Evolutionary conservation across 2,888 invertebrate genomes (phyloP), one percentile per base, ranked within the genome.

Genomic region (Anoncus sp.): DNA sequence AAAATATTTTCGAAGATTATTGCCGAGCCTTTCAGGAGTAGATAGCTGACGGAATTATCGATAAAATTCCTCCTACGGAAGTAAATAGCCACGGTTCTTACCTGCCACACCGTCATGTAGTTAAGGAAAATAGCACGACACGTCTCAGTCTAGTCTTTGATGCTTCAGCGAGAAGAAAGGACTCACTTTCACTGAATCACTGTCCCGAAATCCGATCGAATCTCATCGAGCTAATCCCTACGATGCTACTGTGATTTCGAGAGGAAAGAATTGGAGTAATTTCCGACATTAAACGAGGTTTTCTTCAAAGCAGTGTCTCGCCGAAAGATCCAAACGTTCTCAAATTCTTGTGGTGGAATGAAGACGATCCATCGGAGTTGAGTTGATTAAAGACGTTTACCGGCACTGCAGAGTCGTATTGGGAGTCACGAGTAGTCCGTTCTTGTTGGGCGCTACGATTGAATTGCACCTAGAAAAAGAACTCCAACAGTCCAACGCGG

Each of bases 1-100:
- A 83, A 57, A 69, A 75, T 27, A 57, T 84, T 9, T 81, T 80
- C 18, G 67, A 83, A 12, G 66, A 51, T 1, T 88, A 87, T 74
- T 71, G 85, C 47, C 20, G 72, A 18, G 76, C 88, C n/a, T 85
- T 88, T 18, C 10, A 80, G 4, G 83, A 83, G 38, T 88, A 86
- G 88, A n/a, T 82, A 4, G 24, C 65, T 6, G 66, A 83, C 14
- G 83, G 83, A 0, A 81, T 89, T 1, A 86, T 89, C 7, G 85
- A 87, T 35, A 53, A 57, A 18, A 85, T 87, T 1, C 74, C 82
- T 0, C 47, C 70, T 0, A 47, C 73, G 9, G n/a, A n/a, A n/a
- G n/a, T n/a, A n/a, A n/a, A n/a, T n/a, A n/a, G n/a, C n/a, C n/a
- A n/a, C n/a, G n/a, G n/a, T n/a, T n/a, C n/a, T n/a, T n/a, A n/a